A percentile compares a stretch with the other conserved stretches of the same genome.
Conservation (phyloP, 2,888 invertebrate genomes). For the Eupithecia abbreviata region DNA sequence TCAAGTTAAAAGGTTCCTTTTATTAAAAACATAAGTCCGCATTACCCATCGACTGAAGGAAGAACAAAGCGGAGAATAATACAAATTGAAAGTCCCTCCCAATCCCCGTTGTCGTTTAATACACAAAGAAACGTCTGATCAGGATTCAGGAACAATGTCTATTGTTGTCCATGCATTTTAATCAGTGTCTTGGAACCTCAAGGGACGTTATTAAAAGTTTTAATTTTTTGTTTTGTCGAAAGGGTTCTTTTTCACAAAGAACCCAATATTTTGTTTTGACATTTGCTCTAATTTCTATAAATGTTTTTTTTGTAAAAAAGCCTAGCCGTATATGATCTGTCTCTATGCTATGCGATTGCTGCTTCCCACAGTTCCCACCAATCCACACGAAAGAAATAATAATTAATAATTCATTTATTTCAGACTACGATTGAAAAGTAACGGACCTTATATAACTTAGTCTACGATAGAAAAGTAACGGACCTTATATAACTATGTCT, state of each 20-base stretch:
- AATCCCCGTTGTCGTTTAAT: slow-evolving; percentile 62
- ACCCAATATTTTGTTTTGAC: background rate
- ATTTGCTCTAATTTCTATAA: background rate
- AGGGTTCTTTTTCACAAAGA: slow-evolving; percentile 13
- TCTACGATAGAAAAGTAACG: too few species aligned
- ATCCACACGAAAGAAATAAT: background rate
- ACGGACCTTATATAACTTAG: too few species aligned
- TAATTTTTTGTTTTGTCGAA: slow-evolving; percentile 1
- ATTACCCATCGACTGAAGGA: slow-evolving; percentile 54
- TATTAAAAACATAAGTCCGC: slow-evolving; percentile 25
- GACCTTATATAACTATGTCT: too few species aligned
- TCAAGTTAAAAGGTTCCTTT: background rate
- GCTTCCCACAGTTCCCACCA: background rate
- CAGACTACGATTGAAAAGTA: too few species aligned
- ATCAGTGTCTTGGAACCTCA: slow-evolving; percentile 60
- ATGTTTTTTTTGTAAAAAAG: background rate
- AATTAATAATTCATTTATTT: too few species aligned
- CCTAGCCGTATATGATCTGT: background rate
- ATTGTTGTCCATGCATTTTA: slow-evolving; percentile 71
- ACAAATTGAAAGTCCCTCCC: slow-evolving; percentile 61
- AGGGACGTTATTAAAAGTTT: slow-evolving; percentile 36
- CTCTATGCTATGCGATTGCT: background rate
- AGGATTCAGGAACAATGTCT: slow-evolving; percentile 59
- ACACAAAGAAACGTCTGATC: slow-evolving; percentile 72
- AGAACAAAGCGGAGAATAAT: slow-evolving; percentile 63